Conservation (phyloP, 2,113 vertebrate genomes). For the Parotia lawesii region DNA sequence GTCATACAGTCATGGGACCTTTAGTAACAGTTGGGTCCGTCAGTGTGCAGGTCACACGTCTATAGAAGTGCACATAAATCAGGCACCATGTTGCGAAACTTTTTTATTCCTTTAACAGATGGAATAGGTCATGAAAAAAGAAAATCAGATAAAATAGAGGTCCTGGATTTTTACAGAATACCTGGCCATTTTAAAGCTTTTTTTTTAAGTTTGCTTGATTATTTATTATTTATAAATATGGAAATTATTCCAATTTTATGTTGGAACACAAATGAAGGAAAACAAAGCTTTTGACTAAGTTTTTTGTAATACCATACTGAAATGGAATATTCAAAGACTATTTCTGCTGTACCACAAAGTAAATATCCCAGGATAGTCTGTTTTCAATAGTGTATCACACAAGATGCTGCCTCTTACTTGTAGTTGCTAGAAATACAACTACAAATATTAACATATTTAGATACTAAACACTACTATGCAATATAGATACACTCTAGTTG, state of each 20-base stretch:
- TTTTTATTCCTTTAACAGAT: neutral
- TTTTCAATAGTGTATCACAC: neutral
- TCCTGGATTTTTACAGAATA: neutral
- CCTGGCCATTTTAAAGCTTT: neutral
- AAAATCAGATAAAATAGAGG: neutral
- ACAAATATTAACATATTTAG: neutral
- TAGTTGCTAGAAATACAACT: neutral
- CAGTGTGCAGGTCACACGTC: neutral
- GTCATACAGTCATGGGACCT: conserved; percentile 5
- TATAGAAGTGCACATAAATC: neutral
- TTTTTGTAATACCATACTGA: neutral
- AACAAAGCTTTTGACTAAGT: neutral
- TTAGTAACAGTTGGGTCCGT: neutral
- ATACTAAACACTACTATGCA: neutral
- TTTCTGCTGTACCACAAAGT: neutral
- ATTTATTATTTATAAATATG: neutral
- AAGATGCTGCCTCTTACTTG: neutral
- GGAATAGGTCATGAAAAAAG: neutral
- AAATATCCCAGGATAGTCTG: neutral
- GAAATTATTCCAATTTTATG: neutral
- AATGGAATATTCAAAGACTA: neutral
- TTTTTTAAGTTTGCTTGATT: neutral
- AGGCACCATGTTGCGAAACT: neutral
- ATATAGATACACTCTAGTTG: neutral
- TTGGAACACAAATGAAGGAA: neutral